Percentiles rank a stretch among this genome's conserved stretches.
Evolutionary conservation across 1,140 invertebrate species (phyloP).

Genomic region (Drosophila persimilis): DNA sequence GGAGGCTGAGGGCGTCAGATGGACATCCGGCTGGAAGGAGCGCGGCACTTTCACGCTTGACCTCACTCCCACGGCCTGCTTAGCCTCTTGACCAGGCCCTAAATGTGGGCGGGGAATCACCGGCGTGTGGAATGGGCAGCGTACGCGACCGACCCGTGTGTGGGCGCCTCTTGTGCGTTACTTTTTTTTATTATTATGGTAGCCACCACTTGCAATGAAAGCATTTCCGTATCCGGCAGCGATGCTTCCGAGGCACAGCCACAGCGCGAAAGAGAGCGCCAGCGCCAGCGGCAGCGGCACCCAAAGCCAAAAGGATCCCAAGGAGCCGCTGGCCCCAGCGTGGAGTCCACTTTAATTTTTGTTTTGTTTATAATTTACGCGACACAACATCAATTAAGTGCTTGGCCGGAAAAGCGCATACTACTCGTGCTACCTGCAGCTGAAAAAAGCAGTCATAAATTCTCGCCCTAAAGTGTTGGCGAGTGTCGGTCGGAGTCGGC

Average conservation of each 20-base stretch:
- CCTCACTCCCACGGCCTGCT: conserved; percentile 68
- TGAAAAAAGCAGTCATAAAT: conserved; percentile 81
- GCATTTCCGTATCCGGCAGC: conserved; percentile 75
- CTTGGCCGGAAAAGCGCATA: conserved; percentile 80
- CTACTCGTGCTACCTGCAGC: conserved; percentile 47
- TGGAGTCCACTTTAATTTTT: conserved; percentile 80
- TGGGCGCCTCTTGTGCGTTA: conserved; percentile 42
- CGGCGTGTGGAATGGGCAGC: conserved; percentile 3
- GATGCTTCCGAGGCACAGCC: conserved; percentile 35
- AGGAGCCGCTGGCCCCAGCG: conserved; percentile 15
- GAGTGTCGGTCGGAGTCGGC: conserved; percentile 20
- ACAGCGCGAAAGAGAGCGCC: not conserved
- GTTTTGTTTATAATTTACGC: conserved; percentile 82
- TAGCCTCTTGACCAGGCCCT: conserved; percentile 67
- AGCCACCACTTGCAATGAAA: conserved; percentile 76
- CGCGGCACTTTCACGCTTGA: conserved; percentile 74
- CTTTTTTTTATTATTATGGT: conserved; percentile 58
- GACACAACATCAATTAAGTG: conserved; percentile 81
- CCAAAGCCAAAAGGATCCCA: conserved; percentile 19
- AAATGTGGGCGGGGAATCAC: conserved; percentile 9
- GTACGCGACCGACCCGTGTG: conserved; percentile 18
- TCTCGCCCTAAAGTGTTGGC: conserved; percentile 74
- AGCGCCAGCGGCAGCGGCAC: conserved; percentile 6
- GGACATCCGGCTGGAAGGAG: conserved; percentile 62
- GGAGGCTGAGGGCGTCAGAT: conserved; percentile 36